phyloP scores from a whole-genome alignment of 2,797 vertebrate genomes.

The Thripadectes ignobilis region DNA sequence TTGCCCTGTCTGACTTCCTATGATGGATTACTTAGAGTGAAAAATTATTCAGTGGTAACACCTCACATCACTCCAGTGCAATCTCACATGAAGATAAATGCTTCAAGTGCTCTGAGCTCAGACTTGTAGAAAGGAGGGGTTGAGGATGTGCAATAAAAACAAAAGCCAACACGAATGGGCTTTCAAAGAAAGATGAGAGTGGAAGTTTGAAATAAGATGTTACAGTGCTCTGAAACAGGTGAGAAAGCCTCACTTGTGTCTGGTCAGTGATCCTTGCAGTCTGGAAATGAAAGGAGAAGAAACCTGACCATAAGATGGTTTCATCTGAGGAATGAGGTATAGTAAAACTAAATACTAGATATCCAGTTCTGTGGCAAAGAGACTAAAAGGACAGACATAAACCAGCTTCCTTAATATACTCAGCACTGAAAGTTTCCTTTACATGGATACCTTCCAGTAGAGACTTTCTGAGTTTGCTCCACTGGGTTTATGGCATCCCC shows the following conservation, averaged over 20 bases:
- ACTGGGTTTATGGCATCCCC: neutral
- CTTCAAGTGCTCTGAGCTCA: constrained; percentile 3
- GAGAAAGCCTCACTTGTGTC: neutral
- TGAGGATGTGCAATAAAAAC: neutral
- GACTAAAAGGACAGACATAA: neutral
- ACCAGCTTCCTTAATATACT: neutral
- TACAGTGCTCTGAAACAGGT: neutral
- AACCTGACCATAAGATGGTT: neutral
- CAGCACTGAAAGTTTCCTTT: neutral
- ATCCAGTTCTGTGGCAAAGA: neutral
- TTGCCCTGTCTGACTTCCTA: neutral
- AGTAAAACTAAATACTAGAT: neutral
- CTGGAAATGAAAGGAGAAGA: neutral
- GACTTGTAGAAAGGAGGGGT: neutral
- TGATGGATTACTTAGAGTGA: constrained; percentile 47
- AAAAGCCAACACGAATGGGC: neutral
- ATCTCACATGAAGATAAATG: constrained; percentile 50
- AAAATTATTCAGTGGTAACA: constrained; percentile 61
- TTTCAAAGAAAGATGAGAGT: neutral
- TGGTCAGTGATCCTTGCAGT: neutral
- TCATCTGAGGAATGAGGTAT: neutral
- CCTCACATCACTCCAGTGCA: constrained; percentile 14
- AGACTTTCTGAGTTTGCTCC: neutral
- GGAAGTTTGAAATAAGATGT: neutral
- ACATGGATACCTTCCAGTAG: neutral